These are phyloP conservation scores for Dryas iulia DNA, from an alignment of 1,140 invertebrate species.

Conservation along the genomic window DNA sequence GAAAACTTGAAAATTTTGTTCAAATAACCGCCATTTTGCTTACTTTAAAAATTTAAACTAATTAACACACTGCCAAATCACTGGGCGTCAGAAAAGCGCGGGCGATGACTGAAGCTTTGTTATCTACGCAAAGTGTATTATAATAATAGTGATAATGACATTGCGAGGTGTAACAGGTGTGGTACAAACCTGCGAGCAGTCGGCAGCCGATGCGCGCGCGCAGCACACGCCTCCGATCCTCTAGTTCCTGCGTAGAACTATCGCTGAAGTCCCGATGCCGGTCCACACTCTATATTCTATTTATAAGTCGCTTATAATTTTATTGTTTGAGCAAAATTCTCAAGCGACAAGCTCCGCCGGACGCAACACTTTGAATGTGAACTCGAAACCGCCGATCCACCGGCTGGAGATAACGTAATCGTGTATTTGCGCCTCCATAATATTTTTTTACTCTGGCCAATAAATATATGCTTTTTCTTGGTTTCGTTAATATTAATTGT, in stretches of 20 bases:
- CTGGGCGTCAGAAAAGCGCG: slow-evolving; percentile 28
- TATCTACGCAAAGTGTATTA: slow-evolving; percentile 54
- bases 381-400: slow-evolving; percentile 42
- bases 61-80: slow-evolving; percentile 30
- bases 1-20: slow-evolving; percentile 9
- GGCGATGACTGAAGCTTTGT: slow-evolving; percentile 55
- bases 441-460: slow-evolving; percentile 12
- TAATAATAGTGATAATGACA: slow-evolving; percentile 76
- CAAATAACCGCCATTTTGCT: slow-evolving; percentile 5
- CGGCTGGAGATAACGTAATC: slow-evolving; percentile 38
- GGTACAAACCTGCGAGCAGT: slow-evolving; percentile 62
- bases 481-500: background rate
- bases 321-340: slow-evolving; percentile 75
- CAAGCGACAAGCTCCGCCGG: slow-evolving; percentile 69
- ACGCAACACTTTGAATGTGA: slow-evolving; percentile 61
- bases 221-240: slow-evolving; percentile 63
- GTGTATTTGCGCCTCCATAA: slow-evolving; percentile 33
- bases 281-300: slow-evolving; percentile 43
- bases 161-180: slow-evolving; percentile 70
- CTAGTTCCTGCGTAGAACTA: slow-evolving; percentile 47
- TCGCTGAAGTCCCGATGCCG: slow-evolving; percentile 23
- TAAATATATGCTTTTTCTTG: background rate
- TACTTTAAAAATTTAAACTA: background rate
- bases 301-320: slow-evolving; percentile 77
- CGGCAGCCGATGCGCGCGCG: slow-evolving; percentile 49